A percentile compares a stretch with the other conserved stretches of the same genome.
These are phyloP conservation scores for Drosophila gaucha DNA, from an alignment of 2,888 invertebrate genomes.

Conservation along the genomic window DNA sequence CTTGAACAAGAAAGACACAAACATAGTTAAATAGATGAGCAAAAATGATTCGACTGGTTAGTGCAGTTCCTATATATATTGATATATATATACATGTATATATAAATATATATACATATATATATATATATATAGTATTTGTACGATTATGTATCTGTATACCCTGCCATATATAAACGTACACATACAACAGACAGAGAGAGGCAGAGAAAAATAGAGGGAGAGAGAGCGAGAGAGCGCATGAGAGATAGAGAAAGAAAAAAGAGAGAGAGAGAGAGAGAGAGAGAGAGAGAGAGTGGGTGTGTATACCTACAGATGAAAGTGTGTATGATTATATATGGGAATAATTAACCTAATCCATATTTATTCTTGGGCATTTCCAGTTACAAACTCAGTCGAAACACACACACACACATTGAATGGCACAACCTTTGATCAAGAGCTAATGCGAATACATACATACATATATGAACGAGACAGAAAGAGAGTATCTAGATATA, in stretches of 20 bases:
- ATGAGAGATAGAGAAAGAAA: not conserved
- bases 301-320: not conserved
- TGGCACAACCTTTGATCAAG: slow-evolving; percentile 3
- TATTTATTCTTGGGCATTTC: no score
- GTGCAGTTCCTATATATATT: not conserved
- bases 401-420: slow-evolving; percentile 45
- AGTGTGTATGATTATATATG: slow-evolving; percentile 1
- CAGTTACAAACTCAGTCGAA: slow-evolving; percentile 20
- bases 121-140: slow-evolving; percentile 2
- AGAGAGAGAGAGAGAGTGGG: not conserved
- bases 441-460: no score
- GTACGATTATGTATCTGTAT: slow-evolving; percentile 9
- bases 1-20: slow-evolving; percentile 17
- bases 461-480: no score
- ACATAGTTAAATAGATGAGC: slow-evolving; percentile 7
- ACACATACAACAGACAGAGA: slow-evolving; percentile 2
- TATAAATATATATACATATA: slow-evolving; percentile 1
- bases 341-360: not conserved
- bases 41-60: not conserved
- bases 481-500: no score
- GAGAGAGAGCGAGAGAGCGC: not conserved
- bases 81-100: not conserved
- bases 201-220: not conserved
- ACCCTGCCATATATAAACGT: not conserved
- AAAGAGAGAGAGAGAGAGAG: not conserved